A percentile compares a stretch with the other conserved stretches of the same genome.
Conservation (phyloP, 2,797 vertebrate species). For the Thunnus albacares region DNA sequence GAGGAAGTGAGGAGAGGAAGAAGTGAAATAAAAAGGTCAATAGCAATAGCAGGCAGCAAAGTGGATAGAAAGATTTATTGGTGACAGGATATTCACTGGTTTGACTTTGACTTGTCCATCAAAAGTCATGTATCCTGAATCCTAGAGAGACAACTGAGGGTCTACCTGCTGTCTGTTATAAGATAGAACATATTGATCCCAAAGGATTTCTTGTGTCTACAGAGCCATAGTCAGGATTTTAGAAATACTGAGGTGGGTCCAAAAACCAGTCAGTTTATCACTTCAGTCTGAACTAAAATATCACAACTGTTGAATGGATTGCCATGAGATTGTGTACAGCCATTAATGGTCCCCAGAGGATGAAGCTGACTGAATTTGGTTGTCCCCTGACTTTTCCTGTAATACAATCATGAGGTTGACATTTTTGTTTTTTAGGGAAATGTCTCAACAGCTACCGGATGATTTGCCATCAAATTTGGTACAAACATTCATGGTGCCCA, state of each 20-base stretch:
- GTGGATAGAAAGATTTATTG: constrained; percentile 6
- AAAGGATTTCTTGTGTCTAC: too few relatives aligned
- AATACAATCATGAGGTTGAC: background rate
- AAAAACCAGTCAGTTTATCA: too few relatives aligned
- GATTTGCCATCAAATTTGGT: background rate
- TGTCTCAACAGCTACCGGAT: background rate
- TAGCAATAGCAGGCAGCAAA: background rate
- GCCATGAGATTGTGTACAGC: background rate
- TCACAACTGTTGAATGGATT: background rate
- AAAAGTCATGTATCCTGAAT: constrained; percentile 4
- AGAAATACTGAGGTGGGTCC: too few relatives aligned
- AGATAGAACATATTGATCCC: background rate
- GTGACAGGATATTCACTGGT: background rate
- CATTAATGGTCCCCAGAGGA: background rate
- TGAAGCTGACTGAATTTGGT: background rate
- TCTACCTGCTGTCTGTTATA: background rate
- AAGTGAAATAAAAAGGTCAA: constrained; percentile 44
- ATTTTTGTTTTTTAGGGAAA: background rate
- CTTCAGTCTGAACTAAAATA: background rate
- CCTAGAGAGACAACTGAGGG: background rate
- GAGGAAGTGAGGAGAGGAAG: background rate
- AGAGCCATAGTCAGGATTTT: too few relatives aligned
- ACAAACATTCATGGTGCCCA: background rate
- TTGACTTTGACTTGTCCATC: background rate
- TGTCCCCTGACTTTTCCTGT: background rate